phyloP scores from a whole-genome alignment of 2,797 vertebrate genomes.

The Vespertilio murinus region DNA sequence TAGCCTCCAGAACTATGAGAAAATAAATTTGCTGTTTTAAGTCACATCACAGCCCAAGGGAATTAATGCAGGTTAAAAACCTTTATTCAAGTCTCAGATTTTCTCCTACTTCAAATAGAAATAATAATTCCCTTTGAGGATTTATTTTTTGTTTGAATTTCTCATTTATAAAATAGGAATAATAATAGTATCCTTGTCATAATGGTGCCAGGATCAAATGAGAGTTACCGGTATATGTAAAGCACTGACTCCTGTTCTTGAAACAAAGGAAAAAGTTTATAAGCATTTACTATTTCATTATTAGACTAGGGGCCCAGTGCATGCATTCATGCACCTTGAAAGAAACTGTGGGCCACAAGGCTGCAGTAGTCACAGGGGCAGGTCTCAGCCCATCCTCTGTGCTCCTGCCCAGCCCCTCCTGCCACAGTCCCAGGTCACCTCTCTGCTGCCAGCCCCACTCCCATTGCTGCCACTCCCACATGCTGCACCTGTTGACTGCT shows the following conservation, averaged over 20 bases:
- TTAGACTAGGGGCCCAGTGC: background rate
- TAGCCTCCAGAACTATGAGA: background rate
- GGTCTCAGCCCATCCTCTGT: too few relatives aligned
- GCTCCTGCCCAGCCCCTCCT: too few relatives aligned
- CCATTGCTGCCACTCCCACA: too few relatives aligned
- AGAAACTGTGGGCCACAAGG: too few relatives aligned
- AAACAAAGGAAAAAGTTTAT: background rate
- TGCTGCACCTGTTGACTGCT: too few relatives aligned
- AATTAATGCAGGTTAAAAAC: background rate
- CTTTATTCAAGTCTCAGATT: background rate
- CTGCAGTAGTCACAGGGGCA: too few relatives aligned
- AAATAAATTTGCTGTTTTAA: background rate
- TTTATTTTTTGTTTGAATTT: background rate
- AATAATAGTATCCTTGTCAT: background rate
- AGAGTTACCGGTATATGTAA: background rate
- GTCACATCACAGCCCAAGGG: background rate
- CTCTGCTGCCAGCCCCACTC: too few relatives aligned
- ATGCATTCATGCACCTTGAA: too few relatives aligned
- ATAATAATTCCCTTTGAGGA: background rate
- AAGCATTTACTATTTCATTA: slow-evolving; percentile 32
- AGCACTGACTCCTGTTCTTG: background rate
- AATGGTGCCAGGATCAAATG: background rate
- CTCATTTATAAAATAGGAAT: background rate
- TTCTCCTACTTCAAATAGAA: background rate
- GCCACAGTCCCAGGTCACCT: too few relatives aligned